Base-by-base conservation (phyloP, 2,113 vertebrate genomes). In the Phoxinus phoxinus region DNA sequence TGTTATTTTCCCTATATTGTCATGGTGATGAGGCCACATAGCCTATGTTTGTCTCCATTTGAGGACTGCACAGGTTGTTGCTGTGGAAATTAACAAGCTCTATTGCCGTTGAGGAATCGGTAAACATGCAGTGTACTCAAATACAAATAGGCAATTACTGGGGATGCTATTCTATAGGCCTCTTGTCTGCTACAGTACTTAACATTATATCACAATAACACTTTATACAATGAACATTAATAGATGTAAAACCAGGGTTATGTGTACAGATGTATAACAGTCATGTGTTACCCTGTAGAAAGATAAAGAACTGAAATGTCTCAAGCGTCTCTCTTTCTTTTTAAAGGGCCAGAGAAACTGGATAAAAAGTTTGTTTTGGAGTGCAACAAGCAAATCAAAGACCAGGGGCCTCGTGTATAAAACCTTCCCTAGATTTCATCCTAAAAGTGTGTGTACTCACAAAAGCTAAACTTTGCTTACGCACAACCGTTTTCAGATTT, bases 1-100 rank as follows among this genome's bases (percentile, higher is more conserved):
- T 74, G 23, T 46, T 74, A 74, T 74, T 74, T 46, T 74, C 71
- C 35, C 71, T 25, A 12, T 41, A 74, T 74, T 46, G 71, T 25
- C 71, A 74, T 74, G 71, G 71, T 74, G 41, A 74, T 46, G 41
- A 46, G 21, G 41, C 17, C 8, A 37, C 32, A 69, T n/a, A 61
- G n/a, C 21, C 58, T 25, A 72, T 25, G 41, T 46, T 46, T 74
- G n/a, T 74, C 41, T 46, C 32, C 17, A 69, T 69, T 69, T 37
- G 17, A 69, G 65, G 65, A 37, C 65, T 74, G 12, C 21, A 44
- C 23, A n/a, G 23, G 71, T 44, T 74, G 71, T 74, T 74, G 11
- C n/a, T 74, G 71, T 6, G 37, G 41, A 73, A 73, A 74, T 74
- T 0, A 46, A 10, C 23, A 61, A 25, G 37, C 21, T 46, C 2